A percentile compares a stretch with the other conserved stretches of the same genome.
phyloP scores from a whole-genome alignment of 2,113 vertebrate species.

The Boulengeromyrus knoepffleri region DNA sequence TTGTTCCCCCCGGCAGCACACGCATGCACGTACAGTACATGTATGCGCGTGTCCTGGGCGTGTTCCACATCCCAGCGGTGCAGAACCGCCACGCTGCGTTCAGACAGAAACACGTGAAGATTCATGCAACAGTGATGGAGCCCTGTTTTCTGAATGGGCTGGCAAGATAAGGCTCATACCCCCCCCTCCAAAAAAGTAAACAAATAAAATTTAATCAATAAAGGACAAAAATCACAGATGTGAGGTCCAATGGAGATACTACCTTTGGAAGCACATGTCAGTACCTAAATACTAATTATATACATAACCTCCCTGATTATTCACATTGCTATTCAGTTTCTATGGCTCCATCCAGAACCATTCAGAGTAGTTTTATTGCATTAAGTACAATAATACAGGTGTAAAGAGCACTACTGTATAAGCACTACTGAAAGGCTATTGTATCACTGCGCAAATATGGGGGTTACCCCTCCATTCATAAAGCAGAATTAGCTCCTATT shows the following conservation, averaged over 20 bases:
- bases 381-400: slow-evolving; percentile 12
- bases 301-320: slow-evolving; percentile 14
- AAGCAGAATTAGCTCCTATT: background rate
- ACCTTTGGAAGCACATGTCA: slow-evolving; percentile 70
- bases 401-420: background rate
- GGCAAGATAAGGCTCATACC: slow-evolving; percentile 51
- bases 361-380: slow-evolving; percentile 16
- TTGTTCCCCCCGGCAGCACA: slow-evolving; percentile 24
- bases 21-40: background rate
- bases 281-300: slow-evolving; percentile 56
- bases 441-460: background rate
- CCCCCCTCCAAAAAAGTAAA: slow-evolving; percentile 31
- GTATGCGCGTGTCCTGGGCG: slow-evolving; percentile 39
- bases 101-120: slow-evolving; percentile 67
- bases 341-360: slow-evolving; percentile 1
- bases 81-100: slow-evolving; percentile 47
- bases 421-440: background rate
- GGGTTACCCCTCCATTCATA: background rate
- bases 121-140: slow-evolving; percentile 24
- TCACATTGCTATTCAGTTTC: slow-evolving; percentile 2
- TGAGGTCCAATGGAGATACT: slow-evolving; percentile 55
- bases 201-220: background rate
- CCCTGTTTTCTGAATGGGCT: slow-evolving; percentile 13
- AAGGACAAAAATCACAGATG: slow-evolving; percentile 60
- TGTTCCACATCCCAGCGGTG: slow-evolving; percentile 39